phyloP scores from a whole-genome alignment of 2,888 invertebrate species.

The Torymus auratus region DNA sequence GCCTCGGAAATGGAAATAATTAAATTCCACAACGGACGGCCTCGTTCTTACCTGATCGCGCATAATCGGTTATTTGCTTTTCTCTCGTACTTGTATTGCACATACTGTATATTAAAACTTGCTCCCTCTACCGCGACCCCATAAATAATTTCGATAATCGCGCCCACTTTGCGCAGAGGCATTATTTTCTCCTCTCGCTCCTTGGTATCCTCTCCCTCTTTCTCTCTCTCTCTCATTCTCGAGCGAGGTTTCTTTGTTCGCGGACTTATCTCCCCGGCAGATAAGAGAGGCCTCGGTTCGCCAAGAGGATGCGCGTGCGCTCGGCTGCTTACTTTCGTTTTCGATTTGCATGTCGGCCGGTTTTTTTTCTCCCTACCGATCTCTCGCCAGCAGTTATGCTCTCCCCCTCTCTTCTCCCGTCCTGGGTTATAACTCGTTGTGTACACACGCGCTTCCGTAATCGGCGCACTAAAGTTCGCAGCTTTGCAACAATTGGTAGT shows the following conservation, averaged over 20 bases:
- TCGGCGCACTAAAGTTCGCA: too few species aligned
- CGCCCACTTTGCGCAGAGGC: conserved; percentile 26
- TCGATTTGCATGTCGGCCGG: conserved; percentile 27
- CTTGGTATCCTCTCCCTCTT: conserved; percentile 11
- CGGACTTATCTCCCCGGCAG: conserved; percentile 41
- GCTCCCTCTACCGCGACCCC: conserved; percentile 26
- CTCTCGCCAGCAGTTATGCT: too few species aligned
- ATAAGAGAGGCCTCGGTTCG: conserved; percentile 33
- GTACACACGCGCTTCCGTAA: too few species aligned
- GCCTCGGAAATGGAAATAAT: conserved; percentile 23
- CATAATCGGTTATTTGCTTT: conserved; percentile 27
- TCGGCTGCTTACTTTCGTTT: conserved; percentile 28
- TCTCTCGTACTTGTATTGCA: background rate
- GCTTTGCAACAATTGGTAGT: too few species aligned
- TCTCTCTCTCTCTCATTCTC: background rate
- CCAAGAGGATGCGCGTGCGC: background rate
- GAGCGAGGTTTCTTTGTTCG: conserved; percentile 46
- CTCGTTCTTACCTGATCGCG: background rate
- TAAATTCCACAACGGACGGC: conserved; percentile 18
- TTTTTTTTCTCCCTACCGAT: background rate
- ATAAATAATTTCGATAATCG: conserved; percentile 55
- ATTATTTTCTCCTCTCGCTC: conserved; percentile 27
- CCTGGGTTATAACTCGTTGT: too few species aligned
- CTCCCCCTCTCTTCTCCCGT: too few species aligned
- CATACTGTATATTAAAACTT: conserved; percentile 12